Evolutionary conservation across 1,140 invertebrate genomes (phyloP).

Genomic region (Gyrodactylus bullatarudis): DNA sequence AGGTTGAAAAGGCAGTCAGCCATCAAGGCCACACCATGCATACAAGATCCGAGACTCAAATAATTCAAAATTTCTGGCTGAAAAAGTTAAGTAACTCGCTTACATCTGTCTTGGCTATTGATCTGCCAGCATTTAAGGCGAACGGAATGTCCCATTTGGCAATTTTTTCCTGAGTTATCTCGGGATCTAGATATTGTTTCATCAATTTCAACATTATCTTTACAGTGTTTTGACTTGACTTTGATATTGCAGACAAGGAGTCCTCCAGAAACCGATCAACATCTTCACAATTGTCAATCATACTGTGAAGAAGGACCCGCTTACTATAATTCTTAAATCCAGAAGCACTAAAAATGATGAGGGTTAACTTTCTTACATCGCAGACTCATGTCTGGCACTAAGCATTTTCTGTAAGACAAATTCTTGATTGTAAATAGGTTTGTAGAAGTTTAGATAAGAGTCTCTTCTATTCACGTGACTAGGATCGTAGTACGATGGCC

Average conservation of each 20-base stretch:
- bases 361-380: not conserved
- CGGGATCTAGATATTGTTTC: too few species aligned
- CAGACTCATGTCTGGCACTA: not conserved
- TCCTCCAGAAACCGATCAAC: not conserved
- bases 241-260: not conserved
- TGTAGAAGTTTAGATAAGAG: not conserved
- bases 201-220: too few species aligned
- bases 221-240: too few species aligned
- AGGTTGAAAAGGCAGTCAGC: conserved; percentile 39
- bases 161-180: too few species aligned
- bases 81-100: too few species aligned
- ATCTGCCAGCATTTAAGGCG: too few species aligned
- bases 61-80: conserved; percentile 23
- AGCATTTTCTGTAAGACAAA: not conserved
- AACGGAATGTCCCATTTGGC: too few species aligned
- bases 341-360: not conserved
- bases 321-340: not conserved
- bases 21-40: conserved; percentile 64
- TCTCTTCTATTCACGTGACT: not conserved
- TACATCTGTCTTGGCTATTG: too few species aligned
- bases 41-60: conserved; percentile 64
- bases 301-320: not conserved
- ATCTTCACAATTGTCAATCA: not conserved
- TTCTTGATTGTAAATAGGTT: not conserved
- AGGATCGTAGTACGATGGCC: not conserved